These are phyloP conservation scores for Sphenopsis melanotis DNA, from an alignment of 2,797 vertebrate genomes.

Conservation along the genomic window DNA sequence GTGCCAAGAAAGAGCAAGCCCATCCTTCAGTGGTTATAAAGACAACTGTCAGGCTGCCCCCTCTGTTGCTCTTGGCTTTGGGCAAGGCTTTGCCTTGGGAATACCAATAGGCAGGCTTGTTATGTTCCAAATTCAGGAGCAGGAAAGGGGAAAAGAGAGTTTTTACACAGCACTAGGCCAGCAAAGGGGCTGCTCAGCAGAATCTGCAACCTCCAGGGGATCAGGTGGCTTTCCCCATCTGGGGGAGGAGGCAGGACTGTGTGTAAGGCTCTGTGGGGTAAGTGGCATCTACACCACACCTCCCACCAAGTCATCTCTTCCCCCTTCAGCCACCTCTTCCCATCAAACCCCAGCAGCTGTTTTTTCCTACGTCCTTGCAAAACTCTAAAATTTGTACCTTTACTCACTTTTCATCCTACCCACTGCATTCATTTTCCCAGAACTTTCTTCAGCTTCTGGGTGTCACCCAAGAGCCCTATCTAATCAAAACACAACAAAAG, in stretches of 20 bases:
- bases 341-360: background rate
- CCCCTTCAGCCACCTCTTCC: background rate
- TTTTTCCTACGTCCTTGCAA: rapidly evolving
- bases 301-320: background rate
- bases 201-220: background rate
- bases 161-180: background rate
- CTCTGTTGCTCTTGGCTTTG: background rate
- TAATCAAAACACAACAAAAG: background rate
- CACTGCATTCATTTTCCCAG: background rate
- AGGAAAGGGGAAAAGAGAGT: background rate
- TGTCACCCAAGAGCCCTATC: background rate
- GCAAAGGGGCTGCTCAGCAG: background rate
- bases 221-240: background rate
- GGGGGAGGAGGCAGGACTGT: background rate
- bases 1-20: background rate
- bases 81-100: background rate
- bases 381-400: background rate
- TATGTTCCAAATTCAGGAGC: background rate
- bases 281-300: background rate
- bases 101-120: conserved; percentile 46
- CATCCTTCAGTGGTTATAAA: conserved; percentile 38
- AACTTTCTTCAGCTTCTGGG: background rate
- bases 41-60: conserved; percentile 20
- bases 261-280: background rate
- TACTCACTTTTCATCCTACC: background rate